Base-by-base conservation (phyloP, 2,113 vertebrate species). In the Phainopepla nitens region DNA sequence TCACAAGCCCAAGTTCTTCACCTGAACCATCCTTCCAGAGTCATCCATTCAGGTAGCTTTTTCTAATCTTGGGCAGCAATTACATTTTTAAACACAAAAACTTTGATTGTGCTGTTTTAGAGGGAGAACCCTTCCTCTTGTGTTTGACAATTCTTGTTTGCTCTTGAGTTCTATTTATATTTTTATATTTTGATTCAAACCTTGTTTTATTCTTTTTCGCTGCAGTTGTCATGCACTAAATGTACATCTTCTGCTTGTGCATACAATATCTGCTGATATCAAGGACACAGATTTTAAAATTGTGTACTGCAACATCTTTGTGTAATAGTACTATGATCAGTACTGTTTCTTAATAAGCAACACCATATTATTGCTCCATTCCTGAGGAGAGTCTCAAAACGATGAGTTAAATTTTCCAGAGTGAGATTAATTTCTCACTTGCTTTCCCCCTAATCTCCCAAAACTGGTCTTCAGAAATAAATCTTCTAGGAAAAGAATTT, bases 401-500 rank as follows among this genome's bases (percentile, higher is more conserved):
- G 18, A 41, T 36, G 62, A 66, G 25, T 70, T 81, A 53, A 54
- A 27, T 50, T 86, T 90, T 81, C 47, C 2, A 2, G 49, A 15
- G 29, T 56, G 25, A 58, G 73, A n/a, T 47, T 11, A 60, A 58
- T 92, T 88, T 89, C 22, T 85, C 39, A 19, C 18, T 80, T 68
- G 13, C 6, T 78, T 10, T 15, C 35, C 23, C 16, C 10, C 13
- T 3, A 7, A 36, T 66, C 33, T 89, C 60, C 65, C 60, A 47
- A 90, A 81, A 62, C 64, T 66, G 68, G 64, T 81, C 45, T 29
- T 87, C 73, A 69, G 65, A 82, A 91, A 79, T 87, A 91, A 91
- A 89, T 85, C 65, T 89, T 95, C 31, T 76, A 89, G 83, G 76
- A 83, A 23, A 81, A 81, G 44, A 82, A 69, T 76, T 93, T 84